phyloP scores from a whole-genome alignment of 2,888 invertebrate genomes.

The Lathronympha strigana region DNA sequence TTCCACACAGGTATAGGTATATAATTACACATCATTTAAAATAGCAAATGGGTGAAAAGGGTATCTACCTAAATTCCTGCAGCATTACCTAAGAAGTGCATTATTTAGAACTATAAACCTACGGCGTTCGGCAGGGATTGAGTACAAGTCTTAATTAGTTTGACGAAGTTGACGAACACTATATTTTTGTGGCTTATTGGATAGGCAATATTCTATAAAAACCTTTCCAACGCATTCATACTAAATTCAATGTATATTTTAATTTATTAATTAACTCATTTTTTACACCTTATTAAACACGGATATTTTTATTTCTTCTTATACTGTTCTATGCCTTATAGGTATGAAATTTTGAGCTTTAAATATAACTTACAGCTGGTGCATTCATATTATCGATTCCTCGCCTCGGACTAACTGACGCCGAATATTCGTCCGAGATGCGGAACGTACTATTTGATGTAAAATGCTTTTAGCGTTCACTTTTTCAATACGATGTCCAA shows the following conservation, averaged over 20 bases:
- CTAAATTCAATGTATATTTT: slow-evolving; percentile 1
- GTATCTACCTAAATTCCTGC: background rate
- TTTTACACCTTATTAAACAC: slow-evolving; percentile 1
- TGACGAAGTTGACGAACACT: slow-evolving; percentile 35
- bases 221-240: background rate
- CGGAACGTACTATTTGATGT: slow-evolving; percentile 14
- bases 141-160: slow-evolving; percentile 28
- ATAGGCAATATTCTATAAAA: background rate
- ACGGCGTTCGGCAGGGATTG: slow-evolving; percentile 19
- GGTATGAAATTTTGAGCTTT: slow-evolving; percentile 10
- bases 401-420: slow-evolving; percentile 17
- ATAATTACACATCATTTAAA: slow-evolving; percentile 3
- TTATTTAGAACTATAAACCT: slow-evolving; percentile 18
- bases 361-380: slow-evolving; percentile 22
- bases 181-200: slow-evolving; percentile 25
- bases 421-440: slow-evolving; percentile 14
- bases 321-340: background rate
- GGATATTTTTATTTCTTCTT: slow-evolving; percentile 4
- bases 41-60: no score
- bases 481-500: background rate
- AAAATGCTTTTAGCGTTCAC: slow-evolving; percentile 13
- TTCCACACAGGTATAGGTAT: background rate
- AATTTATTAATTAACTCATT: slow-evolving; percentile 4
- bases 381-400: slow-evolving; percentile 30
- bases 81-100: slow-evolving; percentile 12